These are phyloP conservation scores for Drosophila baimaii DNA, from an alignment of 1,140 invertebrate genomes.

Conservation along the genomic window DNA sequence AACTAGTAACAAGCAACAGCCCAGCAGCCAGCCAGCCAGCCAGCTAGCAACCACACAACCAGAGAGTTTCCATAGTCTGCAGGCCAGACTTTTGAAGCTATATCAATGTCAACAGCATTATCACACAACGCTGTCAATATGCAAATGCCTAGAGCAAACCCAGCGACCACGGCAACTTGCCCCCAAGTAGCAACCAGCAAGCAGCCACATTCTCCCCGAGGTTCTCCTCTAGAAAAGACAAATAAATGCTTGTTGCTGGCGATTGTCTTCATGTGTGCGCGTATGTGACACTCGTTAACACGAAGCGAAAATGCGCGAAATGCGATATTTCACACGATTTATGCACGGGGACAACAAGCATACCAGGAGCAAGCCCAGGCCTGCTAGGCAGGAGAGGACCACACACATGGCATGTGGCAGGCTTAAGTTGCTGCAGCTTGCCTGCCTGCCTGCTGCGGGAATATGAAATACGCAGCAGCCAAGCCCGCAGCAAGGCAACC, in stretches of 20 bases:
- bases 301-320: constrained; percentile 82
- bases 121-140: constrained; percentile 79
- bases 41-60: constrained; percentile 39
- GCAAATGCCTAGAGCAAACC: constrained; percentile 67
- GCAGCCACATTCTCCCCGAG: constrained; percentile 42
- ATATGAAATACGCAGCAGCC: constrained; percentile 33
- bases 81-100: constrained; percentile 64
- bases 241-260: constrained; percentile 73
- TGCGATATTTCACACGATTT: constrained; percentile 84
- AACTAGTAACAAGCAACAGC: constrained; percentile 36
- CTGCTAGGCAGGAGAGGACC: constrained; percentile 42
- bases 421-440: constrained; percentile 40
- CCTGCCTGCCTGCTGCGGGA: constrained; percentile 8
- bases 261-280: constrained; percentile 49
- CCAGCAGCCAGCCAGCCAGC: constrained; percentile 18
- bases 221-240: constrained; percentile 60
- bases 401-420: constrained; percentile 60
- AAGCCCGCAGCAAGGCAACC: constrained; percentile 12
- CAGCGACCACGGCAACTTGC: constrained; percentile 36
- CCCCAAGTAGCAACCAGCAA: constrained; percentile 25
- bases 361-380: constrained; percentile 40
- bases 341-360: constrained; percentile 75
- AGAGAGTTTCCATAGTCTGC: constrained; percentile 46
- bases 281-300: constrained; percentile 81
- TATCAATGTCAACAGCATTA: constrained; percentile 83